Percentiles rank a stretch among this genome's conserved stretches.
phyloP scores from a whole-genome alignment of 2,888 invertebrate genomes.

The Chloroclysta siterata region DNA sequence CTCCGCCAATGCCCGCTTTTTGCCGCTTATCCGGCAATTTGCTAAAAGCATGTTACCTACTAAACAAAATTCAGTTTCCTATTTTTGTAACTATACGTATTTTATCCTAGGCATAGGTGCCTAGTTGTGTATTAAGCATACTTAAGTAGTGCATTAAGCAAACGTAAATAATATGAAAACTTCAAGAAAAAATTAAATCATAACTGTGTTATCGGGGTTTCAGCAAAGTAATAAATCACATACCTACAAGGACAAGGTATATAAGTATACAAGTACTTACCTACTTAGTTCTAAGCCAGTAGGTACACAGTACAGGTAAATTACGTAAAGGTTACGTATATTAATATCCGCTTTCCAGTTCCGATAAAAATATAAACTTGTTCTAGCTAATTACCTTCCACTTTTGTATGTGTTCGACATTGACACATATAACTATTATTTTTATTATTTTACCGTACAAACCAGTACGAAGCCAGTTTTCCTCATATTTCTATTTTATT shows the following conservation, averaged over 20 bases:
- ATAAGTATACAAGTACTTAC: neutral
- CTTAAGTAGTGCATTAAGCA: too few relatives aligned
- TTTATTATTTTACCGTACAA: conserved; percentile 26
- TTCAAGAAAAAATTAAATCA: too few relatives aligned
- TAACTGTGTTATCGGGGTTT: neutral
- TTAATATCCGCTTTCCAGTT: conserved; percentile 27
- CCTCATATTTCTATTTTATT: conserved; percentile 23
- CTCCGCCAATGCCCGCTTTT: conserved; percentile 40
- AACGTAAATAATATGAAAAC: too few relatives aligned
- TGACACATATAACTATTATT: conserved; percentile 26
- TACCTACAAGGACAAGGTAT: neutral
- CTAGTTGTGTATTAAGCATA: too few relatives aligned
- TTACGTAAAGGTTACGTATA: conserved; percentile 21
- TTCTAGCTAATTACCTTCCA: conserved; percentile 23
- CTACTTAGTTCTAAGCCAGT: conserved; percentile 5
- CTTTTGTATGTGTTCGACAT: conserved; percentile 25
- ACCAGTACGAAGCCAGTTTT: conserved; percentile 23
- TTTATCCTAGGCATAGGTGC: too few relatives aligned
- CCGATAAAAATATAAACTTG: conserved; percentile 24
- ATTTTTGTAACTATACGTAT: conserved; percentile 2
- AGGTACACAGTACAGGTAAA: too few relatives aligned
- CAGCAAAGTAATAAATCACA: neutral
- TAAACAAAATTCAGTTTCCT: conserved; percentile 7
- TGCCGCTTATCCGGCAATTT: conserved; percentile 30
- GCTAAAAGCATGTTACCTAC: conserved; percentile 29